Evolutionary conservation across 2,113 vertebrate genomes (phyloP).

Genomic region (Dicentrarchus labrax): DNA sequence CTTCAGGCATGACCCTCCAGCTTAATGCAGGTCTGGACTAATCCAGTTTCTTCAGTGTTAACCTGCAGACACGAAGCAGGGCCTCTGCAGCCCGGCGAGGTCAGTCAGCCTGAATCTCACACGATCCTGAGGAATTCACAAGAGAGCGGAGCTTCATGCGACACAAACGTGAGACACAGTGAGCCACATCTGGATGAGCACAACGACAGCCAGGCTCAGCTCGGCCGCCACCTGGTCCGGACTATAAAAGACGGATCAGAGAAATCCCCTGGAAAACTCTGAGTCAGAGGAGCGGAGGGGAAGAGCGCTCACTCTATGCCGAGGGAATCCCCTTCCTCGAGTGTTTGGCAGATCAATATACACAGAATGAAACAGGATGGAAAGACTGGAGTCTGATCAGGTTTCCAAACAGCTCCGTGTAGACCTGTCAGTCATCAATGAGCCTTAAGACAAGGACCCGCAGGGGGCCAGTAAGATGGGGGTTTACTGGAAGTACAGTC

Average conservation of each 20-base stretch:
- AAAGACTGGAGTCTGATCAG: slow-evolving; percentile 24
- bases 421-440: slow-evolving; percentile 18
- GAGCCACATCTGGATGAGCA: slow-evolving; percentile 29
- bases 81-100: slow-evolving; percentile 20
- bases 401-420: slow-evolving; percentile 57
- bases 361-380: slow-evolving; percentile 10
- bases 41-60: slow-evolving; percentile 15
- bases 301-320: slow-evolving; percentile 12
- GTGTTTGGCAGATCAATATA: slow-evolving; percentile 40
- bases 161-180: slow-evolving; percentile 8
- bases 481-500: slow-evolving; percentile 37
- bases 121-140: slow-evolving; percentile 64
- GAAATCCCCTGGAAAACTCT: slow-evolving; percentile 48
- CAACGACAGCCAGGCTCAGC: slow-evolving; percentile 3
- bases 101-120: slow-evolving; percentile 57
- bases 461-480: slow-evolving; percentile 21
- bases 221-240: slow-evolving; percentile 57
- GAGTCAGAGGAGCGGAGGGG: slow-evolving; percentile 43
- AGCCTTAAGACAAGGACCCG: slow-evolving; percentile 9
- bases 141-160: background rate
- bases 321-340: slow-evolving; percentile 58
- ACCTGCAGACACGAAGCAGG: slow-evolving; percentile 33
- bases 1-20: background rate
- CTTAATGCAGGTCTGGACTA: background rate
- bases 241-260: slow-evolving; percentile 18